A percentile compares a stretch with the other conserved stretches of the same genome.
Evolutionary conservation across 1,140 invertebrate genomes (phyloP).

Genomic region (Drosophila triauraria): DNA sequence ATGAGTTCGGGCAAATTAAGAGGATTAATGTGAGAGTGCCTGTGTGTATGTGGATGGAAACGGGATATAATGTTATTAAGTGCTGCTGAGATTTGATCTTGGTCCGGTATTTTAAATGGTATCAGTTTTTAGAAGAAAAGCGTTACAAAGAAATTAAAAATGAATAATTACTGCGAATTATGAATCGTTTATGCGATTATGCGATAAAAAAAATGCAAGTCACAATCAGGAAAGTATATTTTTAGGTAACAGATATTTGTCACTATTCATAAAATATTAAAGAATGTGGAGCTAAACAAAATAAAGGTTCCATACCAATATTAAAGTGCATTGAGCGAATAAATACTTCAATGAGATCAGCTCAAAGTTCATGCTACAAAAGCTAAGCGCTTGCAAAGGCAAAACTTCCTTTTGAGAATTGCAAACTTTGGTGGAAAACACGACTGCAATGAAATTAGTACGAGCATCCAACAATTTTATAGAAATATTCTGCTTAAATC

Average conservation of each 20-base stretch:
- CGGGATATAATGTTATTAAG: background rate
- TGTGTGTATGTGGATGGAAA: background rate
- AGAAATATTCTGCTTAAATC: slow-evolving; percentile 45
- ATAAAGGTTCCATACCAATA: too few species aligned
- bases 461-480: slow-evolving; percentile 18
- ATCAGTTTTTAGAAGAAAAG: background rate
- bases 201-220: too few species aligned
- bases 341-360: background rate
- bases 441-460: slow-evolving; percentile 29
- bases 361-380: background rate
- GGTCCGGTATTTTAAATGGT: background rate
- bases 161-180: too few species aligned
- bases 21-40: slow-evolving; percentile 7
- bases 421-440: slow-evolving; percentile 21
- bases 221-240: too few species aligned
- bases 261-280: too few species aligned
- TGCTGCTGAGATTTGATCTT: background rate
- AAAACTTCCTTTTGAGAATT: slow-evolving; percentile 1
- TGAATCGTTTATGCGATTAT: too few species aligned
- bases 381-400: background rate
- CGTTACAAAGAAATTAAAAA: background rate
- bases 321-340: too few species aligned
- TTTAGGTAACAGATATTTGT: too few species aligned
- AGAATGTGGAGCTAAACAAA: too few species aligned
- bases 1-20: slow-evolving; percentile 32